Evolutionary conservation across 2,797 vertebrate genomes (phyloP), one percentile per base, ranked within the genome.

Genomic region (Typhlichthys subterraneus): DNA sequence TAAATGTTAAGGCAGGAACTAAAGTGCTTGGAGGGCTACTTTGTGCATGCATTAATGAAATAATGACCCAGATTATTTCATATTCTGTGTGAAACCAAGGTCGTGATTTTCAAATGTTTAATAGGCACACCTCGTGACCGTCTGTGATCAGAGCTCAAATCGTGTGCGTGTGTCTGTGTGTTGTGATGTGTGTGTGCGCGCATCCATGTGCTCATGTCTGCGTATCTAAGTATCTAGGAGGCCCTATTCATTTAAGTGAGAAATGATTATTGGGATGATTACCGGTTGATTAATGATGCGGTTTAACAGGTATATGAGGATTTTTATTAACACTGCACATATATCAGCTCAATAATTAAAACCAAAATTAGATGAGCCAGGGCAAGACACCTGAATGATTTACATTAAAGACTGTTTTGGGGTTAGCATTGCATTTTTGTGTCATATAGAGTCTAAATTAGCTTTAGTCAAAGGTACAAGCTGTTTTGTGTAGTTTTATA

Each of bases 11-110:
- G 83, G 82, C 85, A 80, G 88, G 76, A 90, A 85, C 82, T 87
- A 82, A 82, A 89, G 87, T 82, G 89, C 89, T 92, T 89, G 86
- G 88, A 91, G 87, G 86, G 88, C 84, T 85, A 61, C 83, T 83
- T 77, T 58, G 81, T 85, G 79, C 84, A 78, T 73, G 82, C 85
- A 90, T 89, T 91, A 91, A 83, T 64, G 65, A 77, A 91, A 90
- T 95, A 93, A 93, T 91, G 83, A 80, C 78, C 83, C 76, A 42
- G 85, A 85, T 89, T 89, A 91, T 92, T 92, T 93, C 92, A 92
- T 89, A 91, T 92, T 38, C 29, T 58, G 82, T 89, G 91, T 88
- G 86, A 91, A 87, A 93, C 79, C 89, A 93, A 94, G 91, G 92
- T 93, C 88, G 82, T 81, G 75, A 77, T 90, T 91, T 76, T 66